phyloP scores from a whole-genome alignment of 2,888 invertebrate genomes.

The Willowsia nigromaculata region DNA sequence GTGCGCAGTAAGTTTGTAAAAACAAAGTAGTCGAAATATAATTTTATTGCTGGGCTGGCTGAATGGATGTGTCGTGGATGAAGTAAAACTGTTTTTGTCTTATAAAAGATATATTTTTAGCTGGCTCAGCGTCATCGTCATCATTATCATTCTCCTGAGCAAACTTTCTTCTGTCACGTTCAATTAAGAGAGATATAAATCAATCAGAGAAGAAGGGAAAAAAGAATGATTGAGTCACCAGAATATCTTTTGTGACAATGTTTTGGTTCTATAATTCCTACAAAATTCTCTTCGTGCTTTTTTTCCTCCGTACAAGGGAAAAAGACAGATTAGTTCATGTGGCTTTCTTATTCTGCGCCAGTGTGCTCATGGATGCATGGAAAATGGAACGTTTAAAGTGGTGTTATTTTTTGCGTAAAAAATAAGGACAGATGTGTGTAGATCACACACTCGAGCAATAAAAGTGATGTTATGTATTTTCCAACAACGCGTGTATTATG shows the following conservation, averaged over 20 bases:
- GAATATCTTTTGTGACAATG: slow-evolving; percentile 45
- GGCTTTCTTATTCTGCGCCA: not conserved
- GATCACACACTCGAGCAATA: slow-evolving; percentile 3
- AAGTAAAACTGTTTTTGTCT: slow-evolving; percentile 28
- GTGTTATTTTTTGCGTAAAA: slow-evolving; percentile 21
- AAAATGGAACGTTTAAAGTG: not conserved
- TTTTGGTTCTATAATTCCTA: slow-evolving; percentile 12
- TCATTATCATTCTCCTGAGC: not conserved
- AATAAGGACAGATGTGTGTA: slow-evolving; percentile 1
- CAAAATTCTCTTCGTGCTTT: not conserved
- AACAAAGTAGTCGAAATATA: slow-evolving; percentile 33
- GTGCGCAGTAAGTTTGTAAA: not conserved
- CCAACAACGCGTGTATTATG: not conserved
- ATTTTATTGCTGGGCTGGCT: slow-evolving; percentile 2
- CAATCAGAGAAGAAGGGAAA: slow-evolving; percentile 40
- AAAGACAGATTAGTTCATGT: slow-evolving; percentile 16
- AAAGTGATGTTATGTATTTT: slow-evolving; percentile 20
- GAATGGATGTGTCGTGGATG: not conserved
- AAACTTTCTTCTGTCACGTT: slow-evolving; percentile 47
- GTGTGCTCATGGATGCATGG: not conserved
- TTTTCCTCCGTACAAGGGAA: not conserved
- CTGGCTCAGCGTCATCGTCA: slow-evolving; percentile 17
- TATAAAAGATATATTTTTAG: slow-evolving; percentile 7
- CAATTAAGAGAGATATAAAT: slow-evolving; percentile 58
- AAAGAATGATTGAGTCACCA: slow-evolving; percentile 56